Evolutionary conservation across 2,888 invertebrate species (phyloP), one percentile per base, ranked within the genome.

Genomic region (Crioceris asparagi): DNA sequence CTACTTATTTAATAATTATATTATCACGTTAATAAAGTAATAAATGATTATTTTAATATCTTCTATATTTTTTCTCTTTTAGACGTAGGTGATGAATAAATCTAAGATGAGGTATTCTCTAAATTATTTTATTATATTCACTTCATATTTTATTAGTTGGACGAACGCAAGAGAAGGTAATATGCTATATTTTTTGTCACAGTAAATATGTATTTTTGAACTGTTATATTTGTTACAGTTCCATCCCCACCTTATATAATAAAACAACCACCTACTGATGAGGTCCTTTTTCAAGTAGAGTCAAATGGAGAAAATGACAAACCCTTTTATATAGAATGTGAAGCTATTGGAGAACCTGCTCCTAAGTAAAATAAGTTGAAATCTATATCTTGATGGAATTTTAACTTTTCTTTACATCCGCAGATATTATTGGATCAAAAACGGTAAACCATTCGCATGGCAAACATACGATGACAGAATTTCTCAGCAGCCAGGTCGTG

Each of bases 261-360:
- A 46, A 91, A 91, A 66, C 90, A 93, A 65, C 92, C 93, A 29
- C 87, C 88, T 32, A 81, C 83, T 41, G 88, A 90, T 60, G 91
- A 91, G 68, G 73, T 87, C 52, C 74, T 92, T 45, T 93, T 91
- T 66, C 88, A 92, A 75, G 91, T 92, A 49, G 85, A 83, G 30
- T 80, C 82, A 57, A 72, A 78, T 36, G 90, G 79, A 32, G 90
- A 91, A 67, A 84, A 83, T 57, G 86, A 91, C 65, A 91, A 88
- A 64, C 92, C 92, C 33, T 91, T 92, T 69, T 81, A 90, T 56
- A 86, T 98, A 50, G 91, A 93, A 65, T 98, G 97, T 64, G 90
- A 91, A 66, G 97, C 97, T 10, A 84, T 85, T 62, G 96, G 93
- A 51, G 87, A 92, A 65, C 97, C 97, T 8, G 80, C 82, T 48